Base-by-base conservation (phyloP, 2,888 invertebrate species). In the Ctenicera cuprea region DNA sequence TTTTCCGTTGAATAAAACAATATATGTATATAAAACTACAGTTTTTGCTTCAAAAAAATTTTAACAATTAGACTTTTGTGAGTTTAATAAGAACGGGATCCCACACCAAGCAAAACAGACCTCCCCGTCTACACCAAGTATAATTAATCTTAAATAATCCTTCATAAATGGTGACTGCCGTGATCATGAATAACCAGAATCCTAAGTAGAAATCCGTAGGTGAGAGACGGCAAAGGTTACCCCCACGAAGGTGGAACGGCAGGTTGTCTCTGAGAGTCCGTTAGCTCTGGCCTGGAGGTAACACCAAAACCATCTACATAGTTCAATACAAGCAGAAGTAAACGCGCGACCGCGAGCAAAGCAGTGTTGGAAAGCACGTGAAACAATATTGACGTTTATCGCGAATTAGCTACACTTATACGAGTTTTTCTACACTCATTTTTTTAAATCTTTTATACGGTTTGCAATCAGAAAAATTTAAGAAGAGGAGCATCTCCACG, bases 211-310 rank as follows among this genome's bases (percentile, higher is more conserved):
- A 30, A 14, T 33, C n/a, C 38, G 38, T 59, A 59, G 38, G 59
- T 59, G 38, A 59, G 11, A 38, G 59, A 59, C 37, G 7, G 16
- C 59, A 30, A 59, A 67, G 59, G 69, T 50, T 69, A 50, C 16
- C 62, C 43, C 43, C 48, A 38, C 68, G 22, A 69, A 69, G 69
- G 61, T 67, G 38, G 61, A 45, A 61, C 50, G 14, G 57, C 67
- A 67, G 50, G 62, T 69, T 69, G 20, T 61, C 68, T 41, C 45
- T n/a, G 30, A 48, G 30, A 43, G 41, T 48, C 69, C 69, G 69
- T 69, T 69, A 69, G 33, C 61, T 69, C 62, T 61, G 62, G 37
- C 69, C 69, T 69, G 48, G 41, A 69, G 50, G n/a, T 61, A 20
- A 48, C 20, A 26, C 26, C 26, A 3, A 59, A n/a, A 54, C 54